Percentiles rank a stretch among this genome's conserved stretches.
phyloP scores from a whole-genome alignment of 1,140 invertebrate species.

The Asobara japonica region DNA sequence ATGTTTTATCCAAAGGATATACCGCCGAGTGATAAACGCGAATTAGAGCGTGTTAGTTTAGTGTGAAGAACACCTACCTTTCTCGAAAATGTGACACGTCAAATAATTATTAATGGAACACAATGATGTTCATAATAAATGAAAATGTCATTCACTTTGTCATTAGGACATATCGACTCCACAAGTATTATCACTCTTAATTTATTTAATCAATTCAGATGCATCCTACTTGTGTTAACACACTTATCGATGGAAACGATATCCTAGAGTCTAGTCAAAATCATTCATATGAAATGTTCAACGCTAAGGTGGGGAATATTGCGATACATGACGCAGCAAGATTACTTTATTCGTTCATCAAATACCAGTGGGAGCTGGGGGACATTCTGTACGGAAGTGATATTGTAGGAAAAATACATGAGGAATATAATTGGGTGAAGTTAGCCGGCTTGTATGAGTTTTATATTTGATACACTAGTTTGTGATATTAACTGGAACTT shows the following conservation, averaged over 20 bases:
- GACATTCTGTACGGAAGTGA: conserved; percentile 5
- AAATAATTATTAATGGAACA: neutral
- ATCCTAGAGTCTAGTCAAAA: conserved; percentile 58
- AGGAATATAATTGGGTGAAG: conserved; percentile 59
- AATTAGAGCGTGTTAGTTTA: conserved; percentile 7
- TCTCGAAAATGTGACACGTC: conserved; percentile 49
- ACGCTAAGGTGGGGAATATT: neutral
- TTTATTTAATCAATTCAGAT: neutral
- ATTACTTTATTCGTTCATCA: conserved; percentile 43
- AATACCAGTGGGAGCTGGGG: neutral
- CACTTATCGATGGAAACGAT: conserved; percentile 39
- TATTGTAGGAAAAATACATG: conserved; percentile 27
- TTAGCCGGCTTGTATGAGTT: conserved; percentile 62
- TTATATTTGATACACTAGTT: conserved; percentile 64
- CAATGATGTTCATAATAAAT: neutral
- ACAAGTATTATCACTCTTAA: neutral
- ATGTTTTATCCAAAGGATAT: too few relatives aligned
- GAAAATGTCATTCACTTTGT: neutral
- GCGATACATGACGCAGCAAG: neutral
- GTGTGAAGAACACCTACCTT: conserved; percentile 52
- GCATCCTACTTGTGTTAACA: conserved; percentile 12
- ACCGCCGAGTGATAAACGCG: too few relatives aligned
- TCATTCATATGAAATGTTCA: conserved; percentile 40
- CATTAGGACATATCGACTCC: conserved; percentile 11
- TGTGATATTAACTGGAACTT: conserved; percentile 56